Evolutionary conservation across 2,113 vertebrate genomes (phyloP).

Genomic region (Peromyscus polionotus): DNA sequence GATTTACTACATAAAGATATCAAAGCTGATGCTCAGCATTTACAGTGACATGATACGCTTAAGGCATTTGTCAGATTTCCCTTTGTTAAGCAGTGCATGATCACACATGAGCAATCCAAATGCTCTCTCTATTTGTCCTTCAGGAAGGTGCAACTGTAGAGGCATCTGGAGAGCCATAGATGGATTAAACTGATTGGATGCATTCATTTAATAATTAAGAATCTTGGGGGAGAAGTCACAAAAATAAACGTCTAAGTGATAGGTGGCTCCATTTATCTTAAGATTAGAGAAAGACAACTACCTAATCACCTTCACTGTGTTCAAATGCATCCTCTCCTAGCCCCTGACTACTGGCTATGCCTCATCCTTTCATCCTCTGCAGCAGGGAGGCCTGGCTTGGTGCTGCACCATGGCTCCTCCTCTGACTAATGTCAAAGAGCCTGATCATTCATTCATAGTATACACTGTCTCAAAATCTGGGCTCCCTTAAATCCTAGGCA

Average conservation of each 20-base stretch:
- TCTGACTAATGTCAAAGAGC: slow-evolving; percentile 64
- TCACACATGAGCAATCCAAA: not conserved
- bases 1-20: not conserved
- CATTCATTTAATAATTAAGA: slow-evolving; percentile 25
- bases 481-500: slow-evolving; percentile 89
- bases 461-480: slow-evolving; percentile 85
- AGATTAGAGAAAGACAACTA: not conserved
- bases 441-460: slow-evolving; percentile 67
- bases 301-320: not conserved
- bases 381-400: accelerated
- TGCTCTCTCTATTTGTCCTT: not conserved
- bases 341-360: not conserved
- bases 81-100: not conserved
- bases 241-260: not conserved
- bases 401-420: slow-evolving; percentile 62
- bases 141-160: not conserved
- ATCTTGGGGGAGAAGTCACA: not conserved
- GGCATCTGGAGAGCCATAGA: not conserved
- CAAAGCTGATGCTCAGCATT: no score
- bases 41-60: not conserved
- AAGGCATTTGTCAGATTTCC: not conserved
- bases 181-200: not conserved
- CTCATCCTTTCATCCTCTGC: not conserved
- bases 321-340: not conserved
- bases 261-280: not conserved